phyloP scores from a whole-genome alignment of 2,797 vertebrate species.

The Gadopsis marmoratus region DNA sequence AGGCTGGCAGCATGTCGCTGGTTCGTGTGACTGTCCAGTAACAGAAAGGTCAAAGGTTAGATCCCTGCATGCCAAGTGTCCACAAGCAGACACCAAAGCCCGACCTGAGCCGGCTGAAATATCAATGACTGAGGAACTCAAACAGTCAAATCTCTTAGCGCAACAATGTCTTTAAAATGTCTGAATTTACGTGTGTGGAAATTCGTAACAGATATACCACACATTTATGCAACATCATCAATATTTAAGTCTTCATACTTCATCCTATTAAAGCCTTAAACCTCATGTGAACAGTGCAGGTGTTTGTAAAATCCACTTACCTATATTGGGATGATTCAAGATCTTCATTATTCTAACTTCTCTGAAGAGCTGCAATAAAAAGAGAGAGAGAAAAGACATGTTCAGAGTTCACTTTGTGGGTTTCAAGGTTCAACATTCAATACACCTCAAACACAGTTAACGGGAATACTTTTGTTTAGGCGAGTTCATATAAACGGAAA shows the following conservation, averaged over 20 bases:
- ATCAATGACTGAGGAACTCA: too few relatives aligned
- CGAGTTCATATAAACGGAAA: neutral
- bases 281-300: neutral
- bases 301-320: conserved; percentile 79
- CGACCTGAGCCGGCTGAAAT: neutral
- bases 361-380: conserved; percentile 94
- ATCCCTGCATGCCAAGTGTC: neutral
- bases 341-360: conserved; percentile 99
- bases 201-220: too few relatives aligned
- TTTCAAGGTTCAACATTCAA: neutral
- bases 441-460: neutral
- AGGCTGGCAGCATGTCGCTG: neutral
- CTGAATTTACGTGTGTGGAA: neutral
- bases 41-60: conserved; percentile 27
- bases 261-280: neutral
- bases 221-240: neutral
- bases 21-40: neutral
- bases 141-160: neutral
- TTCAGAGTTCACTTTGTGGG: neutral
- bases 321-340: conserved; percentile 99
- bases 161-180: neutral
- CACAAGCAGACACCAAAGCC: neutral
- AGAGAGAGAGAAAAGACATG: neutral
- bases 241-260: neutral
- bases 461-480: too few relatives aligned